Evolutionary conservation across 2,888 invertebrate species (phyloP), one percentile per base, ranked within the genome.

Genomic region (Junonia oenone): DNA sequence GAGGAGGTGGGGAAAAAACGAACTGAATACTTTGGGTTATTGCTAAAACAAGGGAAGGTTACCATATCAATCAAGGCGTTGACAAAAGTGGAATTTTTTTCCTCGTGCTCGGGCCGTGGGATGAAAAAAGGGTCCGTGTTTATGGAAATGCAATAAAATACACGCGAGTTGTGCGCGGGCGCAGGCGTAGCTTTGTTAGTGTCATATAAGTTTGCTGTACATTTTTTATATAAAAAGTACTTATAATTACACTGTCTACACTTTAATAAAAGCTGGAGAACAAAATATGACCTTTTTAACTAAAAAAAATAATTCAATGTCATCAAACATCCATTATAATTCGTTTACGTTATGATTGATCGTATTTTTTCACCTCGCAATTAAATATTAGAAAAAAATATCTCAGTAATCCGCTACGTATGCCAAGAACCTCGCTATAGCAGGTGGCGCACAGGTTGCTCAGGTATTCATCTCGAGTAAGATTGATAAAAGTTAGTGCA

Each of bases 21-120:
- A 72, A 69, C 67, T 70, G 72, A 75, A 72, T 75, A 69, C 75
- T 77, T 76, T 70, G 81, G 85, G 84, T 81, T 86, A 85, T 84
- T 86, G 87, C 87, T 89, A 89, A 90, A 90, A 90, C 90, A 90
- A 89, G 87, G 82, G 76, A 87, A 80, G 84, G 84, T 86, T 83
- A 78, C 82, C 83, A 76, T 87, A 89, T 89, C 89, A 86, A 89
- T 88, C 88, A 90, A 86, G 78, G 81, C 83, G 87, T 83, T 87
- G 87, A 88, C 87, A 89, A 87, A 87, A 84, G 81, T 78, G 68
- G 71, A 67, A 67, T 78, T 85, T 85, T 59, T 86, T 86, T 69
- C 38, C 65, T 70, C 68, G 64, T 66, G 69, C 68, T 57, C 68
- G 62, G 68, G 65, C 72, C 76, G 78, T 81, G 81, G 75, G 76